Conservation (phyloP, 2,888 invertebrate genomes). For the Crossocerus cetratus region DNA sequence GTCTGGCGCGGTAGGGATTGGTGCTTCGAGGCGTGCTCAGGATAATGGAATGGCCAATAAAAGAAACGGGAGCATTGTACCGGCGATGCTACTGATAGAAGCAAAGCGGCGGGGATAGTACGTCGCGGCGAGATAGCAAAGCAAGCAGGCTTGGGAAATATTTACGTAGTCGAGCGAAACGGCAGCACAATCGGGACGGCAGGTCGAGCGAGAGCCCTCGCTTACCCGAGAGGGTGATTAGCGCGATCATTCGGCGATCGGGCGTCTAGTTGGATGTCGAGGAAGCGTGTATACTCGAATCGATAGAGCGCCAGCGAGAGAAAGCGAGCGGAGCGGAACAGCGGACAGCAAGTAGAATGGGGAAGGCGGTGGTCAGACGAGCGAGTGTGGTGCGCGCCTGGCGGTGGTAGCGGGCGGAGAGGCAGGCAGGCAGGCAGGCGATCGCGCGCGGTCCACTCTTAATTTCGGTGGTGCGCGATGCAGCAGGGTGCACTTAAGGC, state of each 20-base stretch:
- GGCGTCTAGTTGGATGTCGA: slow-evolving; percentile 11
- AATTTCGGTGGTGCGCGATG: slow-evolving; percentile 45
- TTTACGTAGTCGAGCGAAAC: slow-evolving; percentile 3
- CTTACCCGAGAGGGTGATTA: background rate
- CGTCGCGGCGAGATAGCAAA: background rate
- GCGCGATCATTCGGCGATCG: slow-evolving; percentile 11
- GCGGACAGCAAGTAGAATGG: background rate
- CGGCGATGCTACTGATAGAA: background rate
- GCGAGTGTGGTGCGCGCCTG: background rate
- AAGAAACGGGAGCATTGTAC: slow-evolving; percentile 3
- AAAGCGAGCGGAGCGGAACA: background rate
- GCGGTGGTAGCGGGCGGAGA: background rate
- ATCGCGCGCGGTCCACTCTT: slow-evolving; percentile 44
- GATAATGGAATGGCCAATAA: slow-evolving; percentile 3
- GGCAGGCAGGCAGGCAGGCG: background rate
- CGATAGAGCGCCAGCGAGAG: slow-evolving; percentile 20
- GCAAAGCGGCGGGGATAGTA: background rate
- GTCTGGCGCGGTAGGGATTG: background rate
- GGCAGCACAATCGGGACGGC: slow-evolving; percentile 2
- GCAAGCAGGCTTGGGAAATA: background rate
- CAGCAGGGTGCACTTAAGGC: slow-evolving; percentile 32
- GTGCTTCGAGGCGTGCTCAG: background rate
- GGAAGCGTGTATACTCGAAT: slow-evolving; percentile 25
- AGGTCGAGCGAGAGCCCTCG: slow-evolving; percentile 3
- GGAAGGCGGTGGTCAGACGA: background rate